Base-by-base conservation (phyloP, 2,888 invertebrate genomes). In the Furcula furcula region DNA sequence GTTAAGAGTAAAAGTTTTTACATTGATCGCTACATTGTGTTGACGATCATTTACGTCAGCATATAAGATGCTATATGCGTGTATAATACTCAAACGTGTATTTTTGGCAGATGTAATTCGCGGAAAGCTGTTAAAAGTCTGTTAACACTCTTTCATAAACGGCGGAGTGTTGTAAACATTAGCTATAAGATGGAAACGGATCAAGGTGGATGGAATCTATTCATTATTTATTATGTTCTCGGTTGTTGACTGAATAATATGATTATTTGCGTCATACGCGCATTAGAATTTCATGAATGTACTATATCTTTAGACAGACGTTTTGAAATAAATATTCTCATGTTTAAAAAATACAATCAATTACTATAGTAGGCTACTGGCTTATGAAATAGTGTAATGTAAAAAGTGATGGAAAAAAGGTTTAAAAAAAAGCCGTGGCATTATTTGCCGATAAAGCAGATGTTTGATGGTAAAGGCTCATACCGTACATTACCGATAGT, bases 161-260 rank as follows among this genome's bases (percentile, higher is more conserved):
- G 15, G 44, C 31, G 33, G 40, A 39, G 46, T 47, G 43, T 48
- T 54, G 52, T 56, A 55, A 55, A 63, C 52, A 55, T 38, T 18
- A 47, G 31, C 39, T 47, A 59, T 64, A 50, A 56, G 64, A 75
- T 74, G 65, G 48, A 77, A 76, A 65, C 66, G 57, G 76, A 76
- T 74, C 76, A 81, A 78, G 77, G 75, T 67, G 51, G 55, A 65
- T 46, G 49, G 60, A 71, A 76, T 68, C 56, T 63, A 63, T 67
- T 68, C 62, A 57, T 49, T 63, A 66, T 65, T 45, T 51, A 70
- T 69, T 66, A 66, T 69, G 55, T 53, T 42, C 52, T 51, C 53
- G 55, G 57, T 63, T 67, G 67, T 65, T 65, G 66, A 68, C 65
- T 79, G 73, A 68, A 79, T 82, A 72, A 71, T 65, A 22, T 46